phyloP scores from a whole-genome alignment of 2,888 invertebrate species.

The Drosophila longiperda region DNA sequence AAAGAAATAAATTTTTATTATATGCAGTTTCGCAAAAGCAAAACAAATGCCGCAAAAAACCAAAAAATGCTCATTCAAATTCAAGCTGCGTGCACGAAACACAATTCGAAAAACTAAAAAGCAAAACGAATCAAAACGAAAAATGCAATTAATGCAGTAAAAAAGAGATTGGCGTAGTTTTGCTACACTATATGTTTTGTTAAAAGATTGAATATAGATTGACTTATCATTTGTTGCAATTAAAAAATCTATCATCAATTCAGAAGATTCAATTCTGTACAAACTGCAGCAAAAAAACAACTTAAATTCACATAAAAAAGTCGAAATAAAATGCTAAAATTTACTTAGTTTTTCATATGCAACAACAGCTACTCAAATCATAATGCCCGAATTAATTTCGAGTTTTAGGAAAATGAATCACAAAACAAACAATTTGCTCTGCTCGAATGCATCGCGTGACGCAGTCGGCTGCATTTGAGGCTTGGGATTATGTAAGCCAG shows the following conservation, averaged over 20 bases:
- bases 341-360: not conserved
- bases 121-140: constrained; percentile 57
- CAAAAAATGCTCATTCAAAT: constrained; percentile 53
- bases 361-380: not conserved
- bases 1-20: constrained; percentile 45
- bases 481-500: constrained; percentile 62
- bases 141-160: constrained; percentile 36
- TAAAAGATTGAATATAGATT: not conserved
- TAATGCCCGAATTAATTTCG: constrained; percentile 3
- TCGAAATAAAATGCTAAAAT: not conserved
- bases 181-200: constrained; percentile 17
- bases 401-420: constrained; percentile 52
- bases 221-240: not conserved
- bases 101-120: constrained; percentile 26
- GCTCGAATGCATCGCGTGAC: constrained; percentile 63
- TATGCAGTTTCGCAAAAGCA: constrained; percentile 65
- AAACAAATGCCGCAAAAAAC: constrained; percentile 48
- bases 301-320: not conserved
- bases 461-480: constrained; percentile 52
- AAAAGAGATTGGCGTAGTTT: not conserved
- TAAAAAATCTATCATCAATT: not conserved
- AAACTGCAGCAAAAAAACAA: not conserved
- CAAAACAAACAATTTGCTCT: constrained; percentile 27
- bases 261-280: not conserved
- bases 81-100: constrained; percentile 45